phyloP scores from a whole-genome alignment of 1,140 invertebrate species.

The Hyles euphorbiae region DNA sequence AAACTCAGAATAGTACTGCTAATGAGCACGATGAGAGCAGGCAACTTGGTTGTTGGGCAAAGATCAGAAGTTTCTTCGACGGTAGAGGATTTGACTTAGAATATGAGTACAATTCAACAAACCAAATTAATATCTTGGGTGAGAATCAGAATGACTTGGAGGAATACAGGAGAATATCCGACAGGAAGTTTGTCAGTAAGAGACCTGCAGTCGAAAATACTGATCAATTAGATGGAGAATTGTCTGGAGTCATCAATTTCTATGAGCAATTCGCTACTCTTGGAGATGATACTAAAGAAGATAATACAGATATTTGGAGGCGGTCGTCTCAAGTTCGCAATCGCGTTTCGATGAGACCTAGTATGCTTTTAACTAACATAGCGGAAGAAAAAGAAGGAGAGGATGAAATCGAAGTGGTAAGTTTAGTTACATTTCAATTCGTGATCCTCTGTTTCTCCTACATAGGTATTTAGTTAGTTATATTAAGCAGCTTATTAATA shows the following conservation, averaged over 20 bases:
- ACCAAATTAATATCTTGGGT: slow-evolving; percentile 21
- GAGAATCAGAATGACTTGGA: slow-evolving; percentile 32
- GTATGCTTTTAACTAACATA: slow-evolving; percentile 59
- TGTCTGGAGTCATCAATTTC: slow-evolving; percentile 50
- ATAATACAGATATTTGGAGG: slow-evolving; percentile 33
- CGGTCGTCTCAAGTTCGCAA: slow-evolving; percentile 30
- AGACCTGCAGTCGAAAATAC: slow-evolving; percentile 18
- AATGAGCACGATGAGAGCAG: slow-evolving; percentile 19
- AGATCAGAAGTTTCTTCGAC: slow-evolving; percentile 60
- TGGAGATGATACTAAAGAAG: slow-evolving; percentile 48
- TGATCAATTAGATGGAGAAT: slow-evolving; percentile 33
- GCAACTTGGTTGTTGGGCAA: slow-evolving; percentile 55
- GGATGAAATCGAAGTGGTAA: slow-evolving; percentile 52
- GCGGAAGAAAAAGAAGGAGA: slow-evolving; percentile 51
- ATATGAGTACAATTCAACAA: slow-evolving; percentile 47
- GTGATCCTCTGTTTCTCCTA: too few relatives aligned
- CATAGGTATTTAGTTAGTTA: too few relatives aligned
- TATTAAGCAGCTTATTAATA: too few relatives aligned
- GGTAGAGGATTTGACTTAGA: slow-evolving; percentile 64
- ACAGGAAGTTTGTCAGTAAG: slow-evolving; percentile 35
- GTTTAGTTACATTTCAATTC: slow-evolving; percentile 6
- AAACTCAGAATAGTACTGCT: slow-evolving; percentile 15
- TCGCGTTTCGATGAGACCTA: slow-evolving; percentile 59
- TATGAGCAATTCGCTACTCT: slow-evolving; percentile 61
- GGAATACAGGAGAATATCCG: slow-evolving; percentile 41